Percentiles rank a stretch among this genome's conserved stretches.
Evolutionary conservation across 1,140 invertebrate genomes (phyloP).

Genomic region (Ceratosolen fusciceps): DNA sequence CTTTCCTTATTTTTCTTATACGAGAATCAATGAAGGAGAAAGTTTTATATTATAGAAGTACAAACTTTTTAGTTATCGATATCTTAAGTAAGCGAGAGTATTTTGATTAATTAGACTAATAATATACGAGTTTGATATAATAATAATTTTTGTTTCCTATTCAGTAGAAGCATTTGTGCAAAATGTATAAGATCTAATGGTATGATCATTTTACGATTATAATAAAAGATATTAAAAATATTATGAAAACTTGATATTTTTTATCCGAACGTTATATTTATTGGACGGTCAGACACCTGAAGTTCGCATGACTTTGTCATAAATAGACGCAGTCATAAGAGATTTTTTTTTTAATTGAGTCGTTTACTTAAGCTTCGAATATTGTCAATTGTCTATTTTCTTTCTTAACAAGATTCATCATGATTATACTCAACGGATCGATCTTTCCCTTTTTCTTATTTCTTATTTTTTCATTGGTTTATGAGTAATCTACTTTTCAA

Average conservation of each 20-base stretch:
- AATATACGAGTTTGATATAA: no score
- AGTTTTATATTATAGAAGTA: no score
- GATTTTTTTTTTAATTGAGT: not conserved
- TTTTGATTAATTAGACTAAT: not conserved
- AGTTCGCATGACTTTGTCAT: not conserved
- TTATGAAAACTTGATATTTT: not conserved
- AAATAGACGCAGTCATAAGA: not conserved
- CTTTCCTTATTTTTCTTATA: not conserved
- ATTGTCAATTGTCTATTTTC: not conserved
- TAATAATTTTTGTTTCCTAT: not conserved
- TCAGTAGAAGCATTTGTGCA: not conserved
- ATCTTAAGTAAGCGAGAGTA: no score
- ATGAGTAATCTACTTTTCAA: no score
- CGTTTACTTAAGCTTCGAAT: not conserved
- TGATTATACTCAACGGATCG: not conserved
- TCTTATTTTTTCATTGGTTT: no score
- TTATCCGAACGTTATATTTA: conserved; percentile 7
- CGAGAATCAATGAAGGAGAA: no score
- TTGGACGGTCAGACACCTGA: conserved; percentile 7
- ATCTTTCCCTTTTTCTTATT: not conserved
- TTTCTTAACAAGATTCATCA: not conserved
- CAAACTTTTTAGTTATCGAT: conserved; percentile 26
- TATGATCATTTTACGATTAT: not conserved
- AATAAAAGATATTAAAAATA: no score
- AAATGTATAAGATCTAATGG: not conserved